Conservation (phyloP, 1,140 invertebrate species). For the Matsumurasca onukii region DNA sequence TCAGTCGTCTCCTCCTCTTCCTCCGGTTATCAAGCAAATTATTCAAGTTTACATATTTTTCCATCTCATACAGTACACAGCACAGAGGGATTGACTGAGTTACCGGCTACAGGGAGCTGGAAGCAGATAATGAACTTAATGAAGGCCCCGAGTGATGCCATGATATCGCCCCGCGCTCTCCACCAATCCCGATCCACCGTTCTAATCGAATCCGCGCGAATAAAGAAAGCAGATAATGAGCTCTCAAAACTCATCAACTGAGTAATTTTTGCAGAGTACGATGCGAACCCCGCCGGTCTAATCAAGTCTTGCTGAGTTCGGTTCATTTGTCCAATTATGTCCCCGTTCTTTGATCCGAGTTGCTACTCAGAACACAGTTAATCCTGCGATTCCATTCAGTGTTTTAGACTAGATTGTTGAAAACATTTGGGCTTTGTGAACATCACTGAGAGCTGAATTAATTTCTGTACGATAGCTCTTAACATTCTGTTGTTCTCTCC, state of each 20-base stretch:
- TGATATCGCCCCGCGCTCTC: neutral
- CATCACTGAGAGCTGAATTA: no score
- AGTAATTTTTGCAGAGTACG: neutral
- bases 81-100: neutral
- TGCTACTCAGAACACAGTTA: no score
- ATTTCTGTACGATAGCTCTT: no score
- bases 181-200: neutral
- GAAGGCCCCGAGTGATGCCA: slow-evolving; percentile 10
- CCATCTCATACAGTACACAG: slow-evolving; percentile 16
- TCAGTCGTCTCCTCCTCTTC: neutral
- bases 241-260: slow-evolving; percentile 6
- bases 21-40: slow-evolving; percentile 20
- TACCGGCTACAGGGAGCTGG: neutral
- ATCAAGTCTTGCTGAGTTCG: slow-evolving; percentile 2
- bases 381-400: no score
- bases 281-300: neutral
- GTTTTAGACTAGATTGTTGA: no score
- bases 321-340: slow-evolving; percentile 24
- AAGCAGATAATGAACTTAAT: slow-evolving; percentile 23
- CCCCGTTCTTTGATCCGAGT: neutral
- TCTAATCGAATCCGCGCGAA: neutral
- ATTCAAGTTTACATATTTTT: slow-evolving; percentile 30
- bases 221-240: slow-evolving; percentile 4
- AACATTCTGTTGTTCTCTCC: no score
- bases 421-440: no score